These are phyloP conservation scores for Octonoba sinensis DNA, from an alignment of 2,888 invertebrate genomes.

Conservation along the genomic window DNA sequence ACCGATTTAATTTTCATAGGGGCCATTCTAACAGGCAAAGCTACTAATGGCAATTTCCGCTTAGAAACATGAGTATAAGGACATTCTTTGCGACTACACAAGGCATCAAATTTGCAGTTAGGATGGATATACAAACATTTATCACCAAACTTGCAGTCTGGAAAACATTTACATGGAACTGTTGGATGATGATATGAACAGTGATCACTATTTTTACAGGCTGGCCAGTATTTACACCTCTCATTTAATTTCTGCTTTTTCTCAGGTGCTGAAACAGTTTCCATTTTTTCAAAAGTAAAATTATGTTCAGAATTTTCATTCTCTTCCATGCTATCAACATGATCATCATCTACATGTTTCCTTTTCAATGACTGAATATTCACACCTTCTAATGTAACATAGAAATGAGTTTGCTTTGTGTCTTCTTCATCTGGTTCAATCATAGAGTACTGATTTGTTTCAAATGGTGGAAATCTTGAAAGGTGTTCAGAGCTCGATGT, in stretches of 20 bases:
- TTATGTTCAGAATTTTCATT: constrained; percentile 9
- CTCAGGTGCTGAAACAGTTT: not conserved
- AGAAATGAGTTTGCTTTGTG: constrained; percentile 77
- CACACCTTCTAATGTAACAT: constrained; percentile 84
- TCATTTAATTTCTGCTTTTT: constrained; percentile 71
- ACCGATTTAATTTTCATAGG: constrained; percentile 36
- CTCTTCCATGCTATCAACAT: constrained; percentile 25
- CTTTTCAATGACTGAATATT: constrained; percentile 31
- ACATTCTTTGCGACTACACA: constrained; percentile 87
- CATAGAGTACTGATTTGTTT: no score
- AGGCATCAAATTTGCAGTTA: constrained; percentile 88
- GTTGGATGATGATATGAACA: constrained; percentile 73
- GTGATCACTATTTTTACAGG: constrained; percentile 72
- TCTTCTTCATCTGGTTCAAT: constrained; percentile 11
- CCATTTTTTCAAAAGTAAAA: constrained; percentile 36
- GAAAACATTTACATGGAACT: constrained; percentile 75
- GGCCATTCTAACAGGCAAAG: not conserved
- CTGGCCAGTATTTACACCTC: constrained; percentile 82
- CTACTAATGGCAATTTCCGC: constrained; percentile 25
- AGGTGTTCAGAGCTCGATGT: no score
- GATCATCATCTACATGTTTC: constrained; percentile 60
- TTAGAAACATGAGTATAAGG: constrained; percentile 80
- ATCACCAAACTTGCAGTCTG: constrained; percentile 87
- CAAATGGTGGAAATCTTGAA: no score
- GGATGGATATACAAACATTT: constrained; percentile 94